Percentiles rank a stretch among this genome's conserved stretches.
phyloP scores from a whole-genome alignment of 2,113 vertebrate species.

The Argyrosomus japonicus region DNA sequence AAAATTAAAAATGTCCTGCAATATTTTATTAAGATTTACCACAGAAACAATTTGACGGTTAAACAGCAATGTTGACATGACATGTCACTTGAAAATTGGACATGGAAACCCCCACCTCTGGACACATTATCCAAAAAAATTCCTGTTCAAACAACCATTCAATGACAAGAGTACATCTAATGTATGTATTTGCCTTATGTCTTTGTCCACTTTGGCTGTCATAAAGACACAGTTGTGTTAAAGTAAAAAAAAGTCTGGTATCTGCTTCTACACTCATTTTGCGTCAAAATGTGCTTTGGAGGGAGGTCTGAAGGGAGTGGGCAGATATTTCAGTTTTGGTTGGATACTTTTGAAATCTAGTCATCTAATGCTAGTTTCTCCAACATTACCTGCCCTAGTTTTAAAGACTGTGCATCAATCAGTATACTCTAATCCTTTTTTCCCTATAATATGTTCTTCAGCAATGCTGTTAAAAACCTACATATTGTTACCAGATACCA shows the following conservation, averaged over 20 bases:
- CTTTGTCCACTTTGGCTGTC: not conserved
- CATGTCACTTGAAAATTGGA: not conserved
- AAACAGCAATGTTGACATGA: not conserved
- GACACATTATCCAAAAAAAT: not conserved
- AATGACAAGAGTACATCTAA: not conserved
- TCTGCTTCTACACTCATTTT: too few species aligned
- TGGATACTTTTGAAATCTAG: too few species aligned
- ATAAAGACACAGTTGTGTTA: not conserved
- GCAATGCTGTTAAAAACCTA: not conserved
- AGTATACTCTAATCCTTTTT: too few species aligned
- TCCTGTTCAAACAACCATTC: not conserved
- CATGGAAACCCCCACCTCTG: not conserved
- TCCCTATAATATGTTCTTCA: not conserved
- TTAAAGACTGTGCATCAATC: not conserved
- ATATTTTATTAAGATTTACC: not conserved
- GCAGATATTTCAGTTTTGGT: too few species aligned
- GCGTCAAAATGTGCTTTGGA: too few species aligned
- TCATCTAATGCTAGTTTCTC: too few species aligned
- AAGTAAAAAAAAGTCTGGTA: too few species aligned
- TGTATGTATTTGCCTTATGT: not conserved
- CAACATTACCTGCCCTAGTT: too few species aligned
- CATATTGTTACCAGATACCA: not conserved
- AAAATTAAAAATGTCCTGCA: not conserved
- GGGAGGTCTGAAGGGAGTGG: too few species aligned
- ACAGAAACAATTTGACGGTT: too few species aligned